Evolutionary conservation across 2,888 invertebrate species (phyloP).

Genomic region (Panzeria rudis): DNA sequence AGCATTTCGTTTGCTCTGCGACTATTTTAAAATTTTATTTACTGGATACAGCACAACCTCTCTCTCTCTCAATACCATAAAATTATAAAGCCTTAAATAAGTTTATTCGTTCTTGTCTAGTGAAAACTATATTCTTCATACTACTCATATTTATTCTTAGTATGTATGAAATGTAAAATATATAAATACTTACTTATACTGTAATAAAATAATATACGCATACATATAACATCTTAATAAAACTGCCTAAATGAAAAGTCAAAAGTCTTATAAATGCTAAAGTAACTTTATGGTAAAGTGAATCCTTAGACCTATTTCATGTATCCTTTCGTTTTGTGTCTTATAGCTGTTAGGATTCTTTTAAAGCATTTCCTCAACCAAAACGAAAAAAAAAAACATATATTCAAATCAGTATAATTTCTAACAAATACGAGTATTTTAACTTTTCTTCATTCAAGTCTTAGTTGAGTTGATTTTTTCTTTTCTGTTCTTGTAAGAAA

Average conservation of each 20-base stretch:
- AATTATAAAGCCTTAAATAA: neutral
- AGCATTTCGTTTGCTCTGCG: too few relatives aligned
- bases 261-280: conserved; percentile 62
- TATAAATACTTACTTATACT: neutral
- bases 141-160: neutral
- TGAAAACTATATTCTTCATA: neutral
- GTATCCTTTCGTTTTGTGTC: conserved; percentile 45
- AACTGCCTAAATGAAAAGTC: conserved; percentile 48
- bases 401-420: conserved; percentile 36
- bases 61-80: neutral
- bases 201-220: neutral
- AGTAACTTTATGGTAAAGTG: conserved; percentile 54
- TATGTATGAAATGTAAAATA: neutral
- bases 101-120: neutral
- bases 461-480: conserved; percentile 12
- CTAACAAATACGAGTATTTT: conserved; percentile 24
- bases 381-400: conserved; percentile 1
- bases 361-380: conserved; percentile 50
- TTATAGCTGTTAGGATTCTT: conserved; percentile 56
- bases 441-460: conserved; percentile 22
- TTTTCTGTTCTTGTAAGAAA: conserved; percentile 34
- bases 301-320: conserved; percentile 60
- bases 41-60: too few relatives aligned
- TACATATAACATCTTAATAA: conserved; percentile 58
- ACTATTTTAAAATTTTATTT: too few relatives aligned